Evolutionary conservation across 1,140 invertebrate genomes (phyloP).

Genomic region (Penaeus indicus): DNA sequence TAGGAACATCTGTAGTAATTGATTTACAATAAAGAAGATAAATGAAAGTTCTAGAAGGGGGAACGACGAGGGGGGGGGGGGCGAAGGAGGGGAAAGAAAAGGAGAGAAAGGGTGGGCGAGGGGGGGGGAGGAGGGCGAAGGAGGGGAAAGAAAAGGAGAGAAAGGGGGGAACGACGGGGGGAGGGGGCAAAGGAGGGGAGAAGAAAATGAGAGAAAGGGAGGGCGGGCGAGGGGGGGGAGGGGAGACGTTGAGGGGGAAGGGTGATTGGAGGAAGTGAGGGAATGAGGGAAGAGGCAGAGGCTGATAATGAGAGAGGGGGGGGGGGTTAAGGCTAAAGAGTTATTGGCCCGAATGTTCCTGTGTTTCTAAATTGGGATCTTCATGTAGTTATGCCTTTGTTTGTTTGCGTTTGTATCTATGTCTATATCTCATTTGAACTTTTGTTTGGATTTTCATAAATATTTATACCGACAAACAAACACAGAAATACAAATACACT

Average conservation of each 20-base stretch:
- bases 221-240: neutral
- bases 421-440: no score
- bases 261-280: neutral
- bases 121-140: neutral
- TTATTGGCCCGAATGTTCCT: no score
- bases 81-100: neutral
- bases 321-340: neutral
- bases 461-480: conserved; percentile 80
- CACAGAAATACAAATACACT: conserved; percentile 2
- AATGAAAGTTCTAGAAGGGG: conserved; percentile 26
- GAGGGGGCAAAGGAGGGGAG: neutral
- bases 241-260: neutral
- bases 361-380: no score
- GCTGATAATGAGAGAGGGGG: neutral
- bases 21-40: conserved; percentile 40
- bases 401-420: no score
- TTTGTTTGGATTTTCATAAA: no score
- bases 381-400: no score
- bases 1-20: conserved; percentile 23
- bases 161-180: neutral
- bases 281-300: neutral
- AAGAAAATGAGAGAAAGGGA: neutral
- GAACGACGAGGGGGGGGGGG: neutral
- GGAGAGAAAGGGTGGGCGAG: neutral
- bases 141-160: neutral